Base-by-base conservation (phyloP, 1,140 invertebrate species). In the Heliconius nattereri region DNA sequence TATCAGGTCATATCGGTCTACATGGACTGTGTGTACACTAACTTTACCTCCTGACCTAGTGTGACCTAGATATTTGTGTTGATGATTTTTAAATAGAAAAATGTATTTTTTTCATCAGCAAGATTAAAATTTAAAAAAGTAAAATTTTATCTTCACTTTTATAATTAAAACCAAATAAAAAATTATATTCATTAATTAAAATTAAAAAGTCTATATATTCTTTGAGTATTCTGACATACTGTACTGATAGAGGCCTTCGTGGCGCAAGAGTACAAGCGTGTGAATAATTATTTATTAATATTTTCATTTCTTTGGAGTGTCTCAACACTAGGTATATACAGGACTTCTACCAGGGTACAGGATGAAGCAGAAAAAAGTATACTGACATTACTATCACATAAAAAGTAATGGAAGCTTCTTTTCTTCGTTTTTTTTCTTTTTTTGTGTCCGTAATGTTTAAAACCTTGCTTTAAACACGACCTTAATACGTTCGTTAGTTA, bases 1-100 rank as follows among this genome's bases (percentile, higher is more conserved):
- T 73, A 66, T 54, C 45, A 73, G 71, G 76, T 78, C 76, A 73
- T 71, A 78, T 78, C 76, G 76, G 57, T 52, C 57, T 71, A 26
- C 60, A 70, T 37, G 52, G 54, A 78, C 70, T 60, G 54, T 73
- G 52, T 35, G 54, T 37, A 32, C 35, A 35, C 71, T 73, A 71
- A 78, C 52, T 78, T 78, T 40, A 23, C 72, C 52, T 73, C 60
- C 35, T 73, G 76, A 78, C 76, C 76, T 23, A n/a, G 20, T 32
- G 32, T 73, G 29, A 78, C 71, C 71, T 57, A 78, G 40, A 54
- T 60, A 60, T 37, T 29, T 26, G 26, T 16, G 11, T 16, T 45
- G 40, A 45, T 66, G 60, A 66, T 66, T 66, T 66, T 66, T 66
- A 66, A 66, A 66, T 66, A 66, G 60, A 66, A 66, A 66, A 66